These are phyloP conservation scores for Listronotus bonariensis DNA, from an alignment of 1,140 invertebrate species.

Conservation along the genomic window DNA sequence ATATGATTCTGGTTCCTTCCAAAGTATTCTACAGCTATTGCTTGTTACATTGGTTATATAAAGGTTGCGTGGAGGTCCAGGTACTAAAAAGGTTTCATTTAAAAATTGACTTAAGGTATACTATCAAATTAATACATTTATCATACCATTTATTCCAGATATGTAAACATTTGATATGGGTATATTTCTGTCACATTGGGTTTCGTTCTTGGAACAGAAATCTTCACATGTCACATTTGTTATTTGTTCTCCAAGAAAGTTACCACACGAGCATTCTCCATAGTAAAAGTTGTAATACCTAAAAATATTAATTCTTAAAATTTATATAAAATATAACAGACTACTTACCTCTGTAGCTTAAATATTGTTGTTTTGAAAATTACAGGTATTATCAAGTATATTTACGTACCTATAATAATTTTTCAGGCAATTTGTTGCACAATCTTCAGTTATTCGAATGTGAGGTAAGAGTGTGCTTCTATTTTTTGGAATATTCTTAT, in stretches of 20 bases:
- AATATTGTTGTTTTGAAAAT: no score
- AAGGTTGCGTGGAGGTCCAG: slow-evolving; percentile 49
- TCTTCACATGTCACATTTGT: slow-evolving; percentile 38
- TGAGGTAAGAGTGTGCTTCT: slow-evolving; percentile 31
- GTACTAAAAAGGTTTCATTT: slow-evolving; percentile 43
- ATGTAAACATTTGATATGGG: slow-evolving; percentile 42
- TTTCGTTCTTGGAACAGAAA: slow-evolving; percentile 37
- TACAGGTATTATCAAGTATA: no score
- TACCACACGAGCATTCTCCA: slow-evolving; percentile 46
- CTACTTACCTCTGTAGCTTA: no score
- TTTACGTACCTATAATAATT: slow-evolving; percentile 44
- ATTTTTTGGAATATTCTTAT: slow-evolving; percentile 28
- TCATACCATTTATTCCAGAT: slow-evolving; percentile 47
- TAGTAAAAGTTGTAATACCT: slow-evolving; percentile 33
- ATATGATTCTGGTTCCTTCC: slow-evolving; percentile 48
- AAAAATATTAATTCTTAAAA: slow-evolving; percentile 12
- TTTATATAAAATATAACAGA: slow-evolving; percentile 2
- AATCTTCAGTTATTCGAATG: slow-evolving; percentile 28
- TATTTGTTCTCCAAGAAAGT: slow-evolving; percentile 47
- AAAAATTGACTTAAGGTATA: no score
- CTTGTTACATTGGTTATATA: slow-evolving; percentile 47
- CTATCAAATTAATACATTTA: not conserved
- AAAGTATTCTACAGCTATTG: slow-evolving; percentile 43
- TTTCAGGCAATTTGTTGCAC: slow-evolving; percentile 40
- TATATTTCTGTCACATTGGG: slow-evolving; percentile 1